phyloP scores from a whole-genome alignment of 35 echinoderm and acorn worm species.

The Acanthaster planci region DNA sequence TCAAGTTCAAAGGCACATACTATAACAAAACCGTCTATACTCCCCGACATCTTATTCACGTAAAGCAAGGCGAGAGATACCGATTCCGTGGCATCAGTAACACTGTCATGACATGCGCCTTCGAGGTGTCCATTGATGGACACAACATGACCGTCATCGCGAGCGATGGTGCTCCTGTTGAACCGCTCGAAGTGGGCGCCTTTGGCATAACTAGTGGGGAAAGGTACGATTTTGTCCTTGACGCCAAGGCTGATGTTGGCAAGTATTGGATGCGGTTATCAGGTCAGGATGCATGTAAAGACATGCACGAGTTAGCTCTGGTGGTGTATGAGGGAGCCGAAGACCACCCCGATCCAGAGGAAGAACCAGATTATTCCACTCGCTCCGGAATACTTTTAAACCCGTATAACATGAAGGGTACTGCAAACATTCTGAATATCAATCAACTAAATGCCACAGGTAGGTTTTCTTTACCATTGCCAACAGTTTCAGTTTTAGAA shows the following conservation, averaged over 20 bases:
- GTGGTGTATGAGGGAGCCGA: background rate
- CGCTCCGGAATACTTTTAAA: background rate
- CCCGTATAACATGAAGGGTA: background rate
- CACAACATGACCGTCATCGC: slow-evolving; percentile 41
- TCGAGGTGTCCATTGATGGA: slow-evolving; percentile 50
- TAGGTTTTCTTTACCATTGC: background rate
- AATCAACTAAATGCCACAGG: background rate
- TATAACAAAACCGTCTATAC: background rate
- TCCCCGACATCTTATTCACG: background rate
- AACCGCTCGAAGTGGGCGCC: slow-evolving; percentile 4
- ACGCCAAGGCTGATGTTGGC: slow-evolving; percentile 37
- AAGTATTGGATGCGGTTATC: slow-evolving; percentile 80
- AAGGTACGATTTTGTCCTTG: slow-evolving; percentile 55
- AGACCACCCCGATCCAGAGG: background rate
- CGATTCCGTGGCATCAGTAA: slow-evolving; percentile 57
- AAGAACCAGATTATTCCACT: background rate
- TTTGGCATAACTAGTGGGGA: slow-evolving; percentile 39
- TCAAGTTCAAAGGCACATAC: background rate
- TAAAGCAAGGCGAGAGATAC: slow-evolving; percentile 13
- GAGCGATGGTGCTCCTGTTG: slow-evolving; percentile 40
- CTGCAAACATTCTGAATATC: background rate
- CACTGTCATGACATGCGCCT: slow-evolving; percentile 18
- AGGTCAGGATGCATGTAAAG: slow-evolving; percentile 23
- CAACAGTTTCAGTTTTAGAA: too few species aligned
- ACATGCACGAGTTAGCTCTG: background rate